Conservation (phyloP, 30 jellyfish, hydroid and myxozoan genomes). For the Pseudorhiza aurosa region DNA sequence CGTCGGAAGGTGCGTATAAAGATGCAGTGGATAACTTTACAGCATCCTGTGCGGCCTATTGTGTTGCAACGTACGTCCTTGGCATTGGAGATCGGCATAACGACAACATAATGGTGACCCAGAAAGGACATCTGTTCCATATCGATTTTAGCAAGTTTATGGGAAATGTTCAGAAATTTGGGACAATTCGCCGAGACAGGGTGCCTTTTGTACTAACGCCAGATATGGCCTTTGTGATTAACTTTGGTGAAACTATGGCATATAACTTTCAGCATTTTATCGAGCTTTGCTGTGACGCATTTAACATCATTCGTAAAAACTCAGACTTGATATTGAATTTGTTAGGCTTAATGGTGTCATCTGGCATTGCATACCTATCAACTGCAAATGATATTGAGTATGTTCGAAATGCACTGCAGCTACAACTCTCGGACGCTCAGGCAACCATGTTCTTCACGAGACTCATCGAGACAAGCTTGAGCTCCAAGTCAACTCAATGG, state of each 20-base stretch:
- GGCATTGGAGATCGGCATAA: slow-evolving; percentile 99
- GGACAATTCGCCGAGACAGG: slow-evolving; percentile 87
- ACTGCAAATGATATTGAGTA: slow-evolving; percentile 72
- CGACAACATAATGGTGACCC: slow-evolving; percentile 93
- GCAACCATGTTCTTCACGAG: slow-evolving; percentile 93
- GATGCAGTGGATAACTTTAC: slow-evolving; percentile 91
- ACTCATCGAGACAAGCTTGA: slow-evolving; percentile 84
- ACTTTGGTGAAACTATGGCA: slow-evolving; percentile 76
- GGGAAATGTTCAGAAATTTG: slow-evolving; percentile 95
- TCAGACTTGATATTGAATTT: slow-evolving; percentile 79
- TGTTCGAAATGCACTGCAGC: slow-evolving; percentile 82
- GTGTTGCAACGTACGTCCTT: slow-evolving; percentile 94
- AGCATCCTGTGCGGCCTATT: slow-evolving; percentile 95
- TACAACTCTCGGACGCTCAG: slow-evolving; percentile 76
- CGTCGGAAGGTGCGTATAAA: slow-evolving; percentile 62
- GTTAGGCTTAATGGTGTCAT: slow-evolving; percentile 93
- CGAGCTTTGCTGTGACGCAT: slow-evolving; percentile 94
- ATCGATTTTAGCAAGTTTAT: slow-evolving; percentile 92
- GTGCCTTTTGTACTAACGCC: slow-evolving; percentile 99
- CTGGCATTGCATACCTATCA: slow-evolving; percentile 93
- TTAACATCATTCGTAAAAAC: slow-evolving; percentile 79
- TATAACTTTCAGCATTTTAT: slow-evolving; percentile 89
- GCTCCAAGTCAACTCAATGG: slow-evolving; percentile 93
- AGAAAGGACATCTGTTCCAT: slow-evolving; percentile 94
- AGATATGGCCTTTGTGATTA: slow-evolving; percentile 97